These are phyloP conservation scores for Helarctos malayanus DNA, from an alignment of 2,797 vertebrate species.

Conservation along the genomic window DNA sequence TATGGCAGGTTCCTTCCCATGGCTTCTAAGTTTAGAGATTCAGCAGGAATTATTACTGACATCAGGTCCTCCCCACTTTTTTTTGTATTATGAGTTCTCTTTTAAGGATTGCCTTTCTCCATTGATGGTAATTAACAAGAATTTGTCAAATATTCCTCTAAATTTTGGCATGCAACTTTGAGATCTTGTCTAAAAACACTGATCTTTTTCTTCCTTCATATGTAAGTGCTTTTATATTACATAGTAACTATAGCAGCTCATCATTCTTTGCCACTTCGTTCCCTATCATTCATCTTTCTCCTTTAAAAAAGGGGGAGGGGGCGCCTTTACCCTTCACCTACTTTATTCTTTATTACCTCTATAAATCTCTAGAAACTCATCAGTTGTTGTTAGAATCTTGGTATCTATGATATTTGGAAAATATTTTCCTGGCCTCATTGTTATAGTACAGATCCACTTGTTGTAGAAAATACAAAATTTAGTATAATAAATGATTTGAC, in stretches of 20 bases:
- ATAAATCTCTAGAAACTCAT: constrained; percentile 15
- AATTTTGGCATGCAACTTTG: constrained; percentile 27
- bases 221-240: neutral
- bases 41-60: neutral
- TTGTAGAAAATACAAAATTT: constrained; percentile 40
- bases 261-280: constrained; percentile 22
- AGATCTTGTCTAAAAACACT: constrained; percentile 3
- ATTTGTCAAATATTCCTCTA: neutral
- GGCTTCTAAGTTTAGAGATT: constrained; percentile 11
- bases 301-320: neutral
- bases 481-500: neutral
- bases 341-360: constrained; percentile 29
- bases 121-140: neutral
- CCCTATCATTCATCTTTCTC: neutral
- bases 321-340: neutral
- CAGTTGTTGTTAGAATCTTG: neutral
- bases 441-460: neutral
- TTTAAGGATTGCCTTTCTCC: constrained; percentile 25
- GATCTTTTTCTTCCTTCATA: neutral
- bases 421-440: neutral
- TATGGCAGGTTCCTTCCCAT: neutral
- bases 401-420: constrained; percentile 6
- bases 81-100: neutral
- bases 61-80: neutral
- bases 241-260: neutral